These are phyloP conservation scores for Drosophila acutilabella DNA, from an alignment of 2,888 invertebrate species.

Conservation along the genomic window DNA sequence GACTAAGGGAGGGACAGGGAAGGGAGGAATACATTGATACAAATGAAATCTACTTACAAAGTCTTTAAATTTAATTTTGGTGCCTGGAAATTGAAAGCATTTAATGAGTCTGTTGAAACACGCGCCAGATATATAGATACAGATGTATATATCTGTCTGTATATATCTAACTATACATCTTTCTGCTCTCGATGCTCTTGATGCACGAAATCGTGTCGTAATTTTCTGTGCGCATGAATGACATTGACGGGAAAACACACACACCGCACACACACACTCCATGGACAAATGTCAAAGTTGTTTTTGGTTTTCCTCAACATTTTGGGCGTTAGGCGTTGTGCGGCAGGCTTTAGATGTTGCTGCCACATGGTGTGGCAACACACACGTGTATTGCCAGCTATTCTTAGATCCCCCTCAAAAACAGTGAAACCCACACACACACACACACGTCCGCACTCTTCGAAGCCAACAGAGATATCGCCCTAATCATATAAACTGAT, in stretches of 20 bases:
- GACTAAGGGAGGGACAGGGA: constrained; percentile 8
- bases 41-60: constrained; percentile 74
- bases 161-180: constrained; percentile 12
- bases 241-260: constrained; percentile 48
- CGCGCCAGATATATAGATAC: constrained; percentile 26
- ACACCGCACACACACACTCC: constrained; percentile 23
- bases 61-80: constrained; percentile 76
- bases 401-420: constrained; percentile 39
- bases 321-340: background rate
- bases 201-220: constrained; percentile 50
- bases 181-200: constrained; percentile 14
- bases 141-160: constrained; percentile 2
- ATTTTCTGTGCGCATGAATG: constrained; percentile 58
- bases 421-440: background rate
- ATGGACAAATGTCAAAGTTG: constrained; percentile 73
- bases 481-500: constrained; percentile 45
- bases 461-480: constrained; percentile 17
- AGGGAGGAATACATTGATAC: constrained; percentile 14
- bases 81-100: constrained; percentile 64
- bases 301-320: constrained; percentile 11
- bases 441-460: background rate
- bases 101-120: constrained; percentile 72
- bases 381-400: constrained; percentile 39
- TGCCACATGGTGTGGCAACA: constrained; percentile 41
- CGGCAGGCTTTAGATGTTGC: constrained; percentile 50